Base-by-base conservation (phyloP, 2,113 vertebrate genomes). In the Upupa epops region DNA sequence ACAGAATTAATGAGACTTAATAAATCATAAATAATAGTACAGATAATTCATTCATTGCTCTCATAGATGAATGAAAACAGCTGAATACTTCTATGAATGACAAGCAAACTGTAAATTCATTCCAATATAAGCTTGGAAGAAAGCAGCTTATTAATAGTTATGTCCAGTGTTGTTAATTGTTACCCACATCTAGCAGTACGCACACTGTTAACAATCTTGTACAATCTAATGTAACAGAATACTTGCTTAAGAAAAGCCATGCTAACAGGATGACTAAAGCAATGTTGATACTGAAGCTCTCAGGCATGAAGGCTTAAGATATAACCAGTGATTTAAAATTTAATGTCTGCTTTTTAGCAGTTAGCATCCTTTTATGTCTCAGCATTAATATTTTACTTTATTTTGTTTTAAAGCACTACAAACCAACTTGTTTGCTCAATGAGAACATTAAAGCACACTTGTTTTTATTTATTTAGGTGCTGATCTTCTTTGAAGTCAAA, bases 351-450 rank as follows among this genome's bases (percentile, higher is more conserved):
- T 92, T 91, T 90, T 91, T 79, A 85, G 34, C 81, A 92, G 89
- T 84, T 91, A 93, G 40, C 56, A 92, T 83, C 82, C 71, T 93
- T 92, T 89, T 73, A 87, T 83, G 59, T 68, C 63, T 73, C 64
- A 56, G 59, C 75, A 95, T 95, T 73, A 95, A 93, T 93, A 94
- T 93, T 95, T 94, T 46, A 93, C 89, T 89, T 89, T 81, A 80
- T 95, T 95, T 87, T 92, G 75, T 88, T 92, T 94, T 82, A 85
- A 92, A 94, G 51, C 78, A 85, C 88, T 82, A 95, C 66, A 88
- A 79, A 70, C 59, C 69, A 83, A 81, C 79, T 88, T 95, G 73
- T 88, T 92, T 92, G 59, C 68, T 90, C 91, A 85, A 70, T 49
- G 45, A 89, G 79, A 95, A 89, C 82, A 96, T 91, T 96, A 95